Conservation (phyloP, 1,140 invertebrate genomes). For the Heliconius hermathena region DNA sequence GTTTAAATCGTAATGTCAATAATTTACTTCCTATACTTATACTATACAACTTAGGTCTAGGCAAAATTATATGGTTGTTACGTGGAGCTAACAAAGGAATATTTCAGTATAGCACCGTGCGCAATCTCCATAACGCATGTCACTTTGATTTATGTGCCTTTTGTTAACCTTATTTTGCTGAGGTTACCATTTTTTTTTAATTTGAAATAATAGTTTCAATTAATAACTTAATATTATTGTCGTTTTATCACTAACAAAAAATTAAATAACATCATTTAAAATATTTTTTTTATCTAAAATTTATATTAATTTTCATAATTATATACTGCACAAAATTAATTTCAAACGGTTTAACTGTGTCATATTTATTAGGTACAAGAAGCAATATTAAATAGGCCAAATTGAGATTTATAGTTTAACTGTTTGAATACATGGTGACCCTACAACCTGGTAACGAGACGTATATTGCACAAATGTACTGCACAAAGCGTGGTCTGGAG, state of each 20-base stretch:
- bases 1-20: slow-evolving; percentile 17
- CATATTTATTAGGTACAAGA: neutral
- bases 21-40: slow-evolving; percentile 21
- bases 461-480: slow-evolving; percentile 36
- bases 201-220: neutral
- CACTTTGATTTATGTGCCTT: slow-evolving; percentile 43
- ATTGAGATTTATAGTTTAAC: neutral
- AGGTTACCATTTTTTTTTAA: slow-evolving; percentile 7
- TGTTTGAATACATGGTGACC: neutral
- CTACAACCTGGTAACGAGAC: slow-evolving; percentile 32
- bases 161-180: slow-evolving; percentile 36
- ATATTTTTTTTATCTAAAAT: neutral
- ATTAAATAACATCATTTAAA: neutral
- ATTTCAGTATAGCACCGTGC: slow-evolving; percentile 37
- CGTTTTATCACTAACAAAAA: neutral
- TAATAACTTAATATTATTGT: neutral
- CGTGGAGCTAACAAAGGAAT: slow-evolving; percentile 42
- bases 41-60: neutral
- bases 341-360: too few species aligned
- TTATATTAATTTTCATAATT: neutral
- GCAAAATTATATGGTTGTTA: slow-evolving; percentile 27
- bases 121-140: slow-evolving; percentile 43
- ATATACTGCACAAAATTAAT: neutral
- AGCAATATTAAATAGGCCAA: neutral
- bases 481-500: slow-evolving; percentile 16